Evolutionary conservation across 2,113 vertebrate genomes (phyloP).

Genomic region (Indicator maculatus): DNA sequence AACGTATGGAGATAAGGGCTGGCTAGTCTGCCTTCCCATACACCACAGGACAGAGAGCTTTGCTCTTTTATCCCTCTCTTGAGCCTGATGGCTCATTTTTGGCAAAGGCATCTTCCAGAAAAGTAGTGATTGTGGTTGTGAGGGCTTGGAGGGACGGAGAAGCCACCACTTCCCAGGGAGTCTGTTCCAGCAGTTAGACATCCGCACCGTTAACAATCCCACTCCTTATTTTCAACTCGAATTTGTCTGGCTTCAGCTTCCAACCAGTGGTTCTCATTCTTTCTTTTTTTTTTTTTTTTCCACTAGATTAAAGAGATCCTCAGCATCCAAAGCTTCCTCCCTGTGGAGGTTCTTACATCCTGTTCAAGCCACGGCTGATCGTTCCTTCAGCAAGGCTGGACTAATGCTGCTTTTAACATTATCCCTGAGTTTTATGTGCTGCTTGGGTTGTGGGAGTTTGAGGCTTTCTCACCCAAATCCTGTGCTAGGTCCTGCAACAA

Average conservation of each 20-base stretch:
- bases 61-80: neutral
- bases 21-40: neutral
- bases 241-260: constrained; percentile 42
- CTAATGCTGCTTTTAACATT: constrained; percentile 29
- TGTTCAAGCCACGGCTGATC: constrained; percentile 27
- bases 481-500: neutral
- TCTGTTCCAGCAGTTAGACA: constrained; percentile 21
- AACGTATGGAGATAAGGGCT: neutral
- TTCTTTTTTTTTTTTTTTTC: constrained; percentile 44
- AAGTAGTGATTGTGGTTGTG: constrained; percentile 4
- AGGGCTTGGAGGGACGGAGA: neutral
- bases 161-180: neutral
- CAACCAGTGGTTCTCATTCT: constrained; percentile 36
- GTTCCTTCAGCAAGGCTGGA: constrained; percentile 4
- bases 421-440: neutral
- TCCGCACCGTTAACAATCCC: neutral
- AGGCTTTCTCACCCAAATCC: constrained; percentile 12
- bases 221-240: constrained; percentile 12
- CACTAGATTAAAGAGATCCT: constrained; percentile 52
- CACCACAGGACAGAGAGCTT: neutral
- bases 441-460: neutral
- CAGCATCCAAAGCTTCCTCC: constrained; percentile 45
- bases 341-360: constrained; percentile 2
- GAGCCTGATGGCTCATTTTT: neutral
- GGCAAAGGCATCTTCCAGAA: constrained; percentile 9